phyloP scores from a whole-genome alignment of 2,888 invertebrate species.

The Napeogenes sylphis region DNA sequence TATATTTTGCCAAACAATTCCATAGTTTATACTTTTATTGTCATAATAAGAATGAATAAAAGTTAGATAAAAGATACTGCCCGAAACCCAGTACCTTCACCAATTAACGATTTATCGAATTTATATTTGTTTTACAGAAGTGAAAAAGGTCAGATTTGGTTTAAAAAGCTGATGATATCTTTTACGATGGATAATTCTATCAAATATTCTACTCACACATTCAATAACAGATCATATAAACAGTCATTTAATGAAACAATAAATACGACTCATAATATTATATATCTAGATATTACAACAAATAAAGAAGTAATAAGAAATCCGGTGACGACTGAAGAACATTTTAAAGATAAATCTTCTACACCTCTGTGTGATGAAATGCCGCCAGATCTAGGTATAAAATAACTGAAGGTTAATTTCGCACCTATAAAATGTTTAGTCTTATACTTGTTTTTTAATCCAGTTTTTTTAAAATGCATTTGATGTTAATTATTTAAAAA shows the following conservation, averaged over 20 bases:
- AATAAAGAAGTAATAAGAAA: constrained; percentile 53
- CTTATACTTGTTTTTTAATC: no score
- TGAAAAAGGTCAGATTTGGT: constrained; percentile 41
- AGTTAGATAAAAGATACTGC: no score
- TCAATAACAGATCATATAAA: constrained; percentile 18
- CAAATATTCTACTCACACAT: constrained; percentile 34
- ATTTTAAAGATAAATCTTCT: constrained; percentile 44
- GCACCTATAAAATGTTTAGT: no score
- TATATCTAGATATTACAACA: constrained; percentile 46
- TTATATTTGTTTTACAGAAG: constrained; percentile 41
- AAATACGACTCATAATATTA: constrained; percentile 39
- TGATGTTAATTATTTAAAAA: no score
- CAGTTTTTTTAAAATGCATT: no score
- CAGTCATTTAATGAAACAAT: constrained; percentile 17
- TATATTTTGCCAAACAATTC: background rate
- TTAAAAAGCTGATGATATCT: constrained; percentile 43
- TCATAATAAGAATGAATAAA: background rate
- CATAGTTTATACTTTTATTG: no score
- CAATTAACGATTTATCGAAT: background rate
- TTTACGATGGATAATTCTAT: constrained; percentile 37
- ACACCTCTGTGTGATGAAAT: constrained; percentile 77
- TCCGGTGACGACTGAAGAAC: constrained; percentile 49
- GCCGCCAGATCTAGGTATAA: constrained; percentile 81
- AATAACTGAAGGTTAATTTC: no score
- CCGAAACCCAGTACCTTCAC: no score